Percentiles rank a stretch among this genome's conserved stretches.
Conservation (phyloP, 2,113 vertebrate species). For the Pygoscelis antarcticus region DNA sequence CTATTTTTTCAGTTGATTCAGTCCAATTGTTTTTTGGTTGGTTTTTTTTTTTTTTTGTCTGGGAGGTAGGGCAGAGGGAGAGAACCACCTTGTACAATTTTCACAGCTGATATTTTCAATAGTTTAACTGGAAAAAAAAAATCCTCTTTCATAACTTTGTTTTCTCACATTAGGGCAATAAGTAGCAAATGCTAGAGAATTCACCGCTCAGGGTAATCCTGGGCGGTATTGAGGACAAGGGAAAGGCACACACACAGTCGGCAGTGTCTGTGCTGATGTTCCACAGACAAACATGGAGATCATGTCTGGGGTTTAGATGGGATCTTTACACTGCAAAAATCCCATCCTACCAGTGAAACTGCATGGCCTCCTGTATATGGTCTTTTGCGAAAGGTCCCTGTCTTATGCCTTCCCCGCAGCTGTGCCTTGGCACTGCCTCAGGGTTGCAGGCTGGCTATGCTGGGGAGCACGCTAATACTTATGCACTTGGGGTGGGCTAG, state of each 20-base stretch:
- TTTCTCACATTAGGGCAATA: not conserved
- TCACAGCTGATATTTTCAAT: not conserved
- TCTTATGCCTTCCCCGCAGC: accelerated
- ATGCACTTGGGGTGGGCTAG: not conserved
- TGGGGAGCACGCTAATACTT: not conserved
- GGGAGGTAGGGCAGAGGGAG: not conserved
- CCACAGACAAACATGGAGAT: not conserved
- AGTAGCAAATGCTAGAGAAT: not conserved
- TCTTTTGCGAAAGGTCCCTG: not conserved
- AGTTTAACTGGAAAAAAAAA: not conserved
- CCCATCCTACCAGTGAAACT: not conserved
- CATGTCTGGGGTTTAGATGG: not conserved
- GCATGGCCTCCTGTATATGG: accelerated
- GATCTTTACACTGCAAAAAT: not conserved
- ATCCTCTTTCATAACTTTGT: not conserved
- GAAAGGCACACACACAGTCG: accelerated
- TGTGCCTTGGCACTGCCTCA: not conserved
- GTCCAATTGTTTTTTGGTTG: not conserved
- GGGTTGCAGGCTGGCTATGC: not conserved
- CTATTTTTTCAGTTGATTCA: not conserved
- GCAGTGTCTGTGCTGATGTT: not conserved
- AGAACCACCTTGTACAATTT: not conserved
- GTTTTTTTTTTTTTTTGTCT: not conserved
- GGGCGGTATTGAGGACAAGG: accelerated
- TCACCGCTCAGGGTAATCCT: accelerated